Evolutionary conservation across 2,888 invertebrate genomes (phyloP).

Genomic region (Lamellibrachia satsuma): DNA sequence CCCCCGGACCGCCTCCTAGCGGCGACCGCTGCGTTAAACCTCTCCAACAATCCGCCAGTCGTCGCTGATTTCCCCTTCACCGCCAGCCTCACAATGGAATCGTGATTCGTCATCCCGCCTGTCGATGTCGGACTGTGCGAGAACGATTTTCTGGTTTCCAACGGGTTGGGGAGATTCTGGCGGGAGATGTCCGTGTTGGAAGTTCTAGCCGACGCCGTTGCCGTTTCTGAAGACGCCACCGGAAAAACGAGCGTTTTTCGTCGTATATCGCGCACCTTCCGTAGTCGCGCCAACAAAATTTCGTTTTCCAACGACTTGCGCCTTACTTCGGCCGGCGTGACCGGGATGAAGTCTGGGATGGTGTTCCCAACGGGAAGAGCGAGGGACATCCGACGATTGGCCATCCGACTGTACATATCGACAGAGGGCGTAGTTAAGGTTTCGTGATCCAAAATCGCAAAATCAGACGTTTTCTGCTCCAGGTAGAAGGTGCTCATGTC

Average conservation of each 20-base stretch:
- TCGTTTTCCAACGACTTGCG: background rate
- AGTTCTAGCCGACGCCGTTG: background rate
- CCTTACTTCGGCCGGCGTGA: background rate
- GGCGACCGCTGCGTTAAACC: background rate
- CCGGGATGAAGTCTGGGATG: background rate
- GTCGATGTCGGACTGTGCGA: background rate
- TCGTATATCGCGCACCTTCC: background rate
- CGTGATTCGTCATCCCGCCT: background rate
- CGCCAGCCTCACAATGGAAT: background rate
- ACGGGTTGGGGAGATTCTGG: background rate
- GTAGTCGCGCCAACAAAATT: background rate
- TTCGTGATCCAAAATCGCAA: background rate
- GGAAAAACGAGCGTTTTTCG: background rate
- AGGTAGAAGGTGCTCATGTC: background rate
- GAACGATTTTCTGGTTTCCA: background rate
- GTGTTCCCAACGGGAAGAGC: background rate
- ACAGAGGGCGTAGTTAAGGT: background rate
- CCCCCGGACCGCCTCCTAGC: background rate
- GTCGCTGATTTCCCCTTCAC: background rate
- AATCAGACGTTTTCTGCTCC: background rate
- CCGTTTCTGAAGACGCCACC: background rate
- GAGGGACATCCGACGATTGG: background rate
- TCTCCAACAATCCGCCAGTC: background rate
- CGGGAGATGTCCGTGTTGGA: background rate
- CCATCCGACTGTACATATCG: background rate